Percentiles rank a stretch among this genome's conserved stretches.
phyloP scores from a whole-genome alignment of 2,113 vertebrate genomes.

The Otus sunia region DNA sequence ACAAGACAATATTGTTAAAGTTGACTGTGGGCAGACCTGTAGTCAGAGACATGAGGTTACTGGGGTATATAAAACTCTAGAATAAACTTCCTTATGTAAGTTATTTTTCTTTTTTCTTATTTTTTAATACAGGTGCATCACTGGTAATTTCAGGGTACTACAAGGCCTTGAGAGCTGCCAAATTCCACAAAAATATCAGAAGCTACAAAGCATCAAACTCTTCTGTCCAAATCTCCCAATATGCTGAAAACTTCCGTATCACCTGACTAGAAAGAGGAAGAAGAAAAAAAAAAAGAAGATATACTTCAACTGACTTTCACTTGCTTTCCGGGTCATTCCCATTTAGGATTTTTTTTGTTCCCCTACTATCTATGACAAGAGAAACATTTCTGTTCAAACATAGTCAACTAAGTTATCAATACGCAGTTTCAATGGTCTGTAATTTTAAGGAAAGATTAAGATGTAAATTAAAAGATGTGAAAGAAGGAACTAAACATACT shows the following conservation, averaged over 20 bases:
- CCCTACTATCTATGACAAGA: background rate
- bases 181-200: background rate
- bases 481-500: background rate
- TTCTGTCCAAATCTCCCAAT: background rate
- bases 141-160: background rate
- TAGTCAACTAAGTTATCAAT: background rate
- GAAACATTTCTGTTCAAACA: background rate
- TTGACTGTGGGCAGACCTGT: background rate
- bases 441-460: background rate
- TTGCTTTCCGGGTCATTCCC: background rate
- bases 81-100: background rate
- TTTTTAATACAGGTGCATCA: background rate
- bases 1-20: background rate
- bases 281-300: background rate
- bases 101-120: background rate
- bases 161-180: background rate
- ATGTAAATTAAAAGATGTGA: background rate
- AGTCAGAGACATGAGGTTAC: background rate
- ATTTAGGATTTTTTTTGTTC: background rate
- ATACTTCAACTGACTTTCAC: background rate
- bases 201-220: background rate
- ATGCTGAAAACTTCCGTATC: background rate
- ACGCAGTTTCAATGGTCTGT: accelerated
- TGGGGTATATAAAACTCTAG: background rate
- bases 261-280: background rate